Evolutionary conservation across 2,113 vertebrate genomes (phyloP).

Genomic region (Microcebus tavaratra): DNA sequence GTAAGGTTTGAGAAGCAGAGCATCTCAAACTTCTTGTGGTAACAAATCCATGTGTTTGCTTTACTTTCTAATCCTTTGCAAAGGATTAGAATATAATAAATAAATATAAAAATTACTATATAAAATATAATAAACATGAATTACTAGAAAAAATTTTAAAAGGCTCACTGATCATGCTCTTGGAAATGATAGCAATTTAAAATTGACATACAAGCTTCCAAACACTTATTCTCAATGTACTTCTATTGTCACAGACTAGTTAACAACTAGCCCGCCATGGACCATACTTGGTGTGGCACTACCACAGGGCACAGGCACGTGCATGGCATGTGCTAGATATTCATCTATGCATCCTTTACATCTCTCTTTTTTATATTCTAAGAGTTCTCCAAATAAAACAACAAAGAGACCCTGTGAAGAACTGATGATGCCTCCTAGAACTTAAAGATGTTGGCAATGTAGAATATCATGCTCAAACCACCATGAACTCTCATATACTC

Average conservation of each 20-base stretch:
- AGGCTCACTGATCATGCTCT: not conserved
- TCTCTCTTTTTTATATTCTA: not conserved
- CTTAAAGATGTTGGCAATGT: not conserved
- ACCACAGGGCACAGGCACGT: not conserved
- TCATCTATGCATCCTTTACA: not conserved
- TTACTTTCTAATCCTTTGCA: not conserved
- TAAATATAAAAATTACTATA: not conserved
- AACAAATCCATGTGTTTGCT: not conserved
- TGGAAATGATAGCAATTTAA: not conserved
- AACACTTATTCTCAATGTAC: not conserved
- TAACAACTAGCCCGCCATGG: not conserved
- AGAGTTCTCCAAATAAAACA: not conserved
- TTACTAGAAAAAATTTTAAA: not conserved
- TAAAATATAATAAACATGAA: not conserved
- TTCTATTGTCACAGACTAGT: not conserved
- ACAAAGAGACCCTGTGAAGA: not conserved
- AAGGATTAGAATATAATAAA: not conserved
- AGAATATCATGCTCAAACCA: not conserved
- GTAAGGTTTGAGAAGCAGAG: not conserved
- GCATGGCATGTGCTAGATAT: rapidly evolving
- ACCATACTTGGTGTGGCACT: not conserved
- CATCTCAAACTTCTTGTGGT: not conserved
- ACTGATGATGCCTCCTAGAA: not conserved
- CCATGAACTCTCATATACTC: not conserved
- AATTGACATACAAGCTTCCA: not conserved